Base-by-base conservation (phyloP, 2,888 invertebrate genomes). In the Teinopalpus imperialis region DNA sequence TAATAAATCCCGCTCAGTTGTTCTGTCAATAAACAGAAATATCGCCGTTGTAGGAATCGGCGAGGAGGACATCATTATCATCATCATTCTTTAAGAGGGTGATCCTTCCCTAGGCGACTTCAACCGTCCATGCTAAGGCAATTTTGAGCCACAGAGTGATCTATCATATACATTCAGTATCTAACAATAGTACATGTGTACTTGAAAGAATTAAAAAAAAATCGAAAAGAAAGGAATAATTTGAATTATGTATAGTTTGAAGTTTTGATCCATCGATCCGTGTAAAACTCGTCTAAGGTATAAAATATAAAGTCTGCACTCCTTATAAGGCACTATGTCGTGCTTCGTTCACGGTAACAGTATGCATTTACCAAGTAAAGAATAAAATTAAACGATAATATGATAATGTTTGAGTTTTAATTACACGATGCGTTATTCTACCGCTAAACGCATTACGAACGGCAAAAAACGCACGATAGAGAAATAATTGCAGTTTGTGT, bases 401-500 rank as follows among this genome's bases (percentile, higher is more conserved):
- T 40, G 45, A 23, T 45, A 40, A 45, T 40, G 27, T 27, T 32
- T 29, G 34, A 34, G 23, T 39, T 40, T 34, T 45, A 40, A 45
- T 45, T 45, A 34, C 59, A 12, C 63, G 57, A 62, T 57, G 60
- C 59, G 58, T 56, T 52, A 56, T 55, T 30, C 46, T 24, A 37
- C 42, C 8, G 45, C 53, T 62, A 63, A 65, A 60, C 52, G 60
- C 48, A 54, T 51, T 54, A 59, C 54, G 59, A 58, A 43, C 59
- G 56, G 62, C 74, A 78, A 80, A 79, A 81, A 79, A 72, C 62
- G 49, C 59, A 60, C 66, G 67, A 78, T 79, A 78, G 73, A 63
- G 72, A 78, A 80, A 80, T 82, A 81, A 82, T 82, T 79, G 69
- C 68, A 53, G 26, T 16, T 32, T 26, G 39, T 21, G 36, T 20